Percentiles rank a stretch among this genome's conserved stretches.
phyloP scores from a whole-genome alignment of 2,888 invertebrate genomes.

The Psylliodes chrysocephalus region DNA sequence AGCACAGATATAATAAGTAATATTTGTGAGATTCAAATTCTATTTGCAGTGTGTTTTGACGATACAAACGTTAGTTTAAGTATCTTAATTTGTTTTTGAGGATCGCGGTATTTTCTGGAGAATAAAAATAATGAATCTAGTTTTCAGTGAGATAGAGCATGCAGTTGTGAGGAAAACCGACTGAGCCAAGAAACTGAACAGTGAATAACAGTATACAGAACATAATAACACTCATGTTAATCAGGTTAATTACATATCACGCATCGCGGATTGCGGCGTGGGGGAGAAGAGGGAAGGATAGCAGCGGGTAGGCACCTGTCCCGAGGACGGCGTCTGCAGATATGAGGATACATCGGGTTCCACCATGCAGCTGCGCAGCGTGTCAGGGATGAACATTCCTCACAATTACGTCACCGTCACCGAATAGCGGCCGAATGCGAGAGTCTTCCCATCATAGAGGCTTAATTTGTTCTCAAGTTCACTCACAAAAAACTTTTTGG shows the following conservation, averaged over 20 bases:
- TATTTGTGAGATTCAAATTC: too few species aligned
- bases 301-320: slow-evolving; percentile 83
- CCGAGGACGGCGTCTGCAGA: slow-evolving; percentile 94
- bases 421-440: slow-evolving; percentile 56
- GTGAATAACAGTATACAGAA: slow-evolving; percentile 56
- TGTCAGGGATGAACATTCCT: slow-evolving; percentile 92
- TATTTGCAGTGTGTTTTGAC: too few species aligned
- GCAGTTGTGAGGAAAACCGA: slow-evolving; percentile 35
- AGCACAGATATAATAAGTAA: too few species aligned
- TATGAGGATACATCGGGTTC: slow-evolving; percentile 94
- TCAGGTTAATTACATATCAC: slow-evolving; percentile 68
- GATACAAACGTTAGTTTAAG: too few species aligned
- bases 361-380: slow-evolving; percentile 94
- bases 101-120: too few species aligned
- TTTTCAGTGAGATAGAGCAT: slow-evolving; percentile 23
- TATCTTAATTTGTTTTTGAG: too few species aligned
- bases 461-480: slow-evolving; percentile 40
- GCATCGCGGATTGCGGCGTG: slow-evolving; percentile 59
- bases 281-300: slow-evolving; percentile 67
- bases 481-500: slow-evolving; percentile 36
- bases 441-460: slow-evolving; percentile 58
- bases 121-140: slow-evolving; percentile 13
- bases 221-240: slow-evolving; percentile 65
- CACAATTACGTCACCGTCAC: slow-evolving; percentile 62
- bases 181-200: slow-evolving; percentile 49